phyloP scores from a whole-genome alignment of 2,797 vertebrate genomes.

The Kryptolebias ocellatus region DNA sequence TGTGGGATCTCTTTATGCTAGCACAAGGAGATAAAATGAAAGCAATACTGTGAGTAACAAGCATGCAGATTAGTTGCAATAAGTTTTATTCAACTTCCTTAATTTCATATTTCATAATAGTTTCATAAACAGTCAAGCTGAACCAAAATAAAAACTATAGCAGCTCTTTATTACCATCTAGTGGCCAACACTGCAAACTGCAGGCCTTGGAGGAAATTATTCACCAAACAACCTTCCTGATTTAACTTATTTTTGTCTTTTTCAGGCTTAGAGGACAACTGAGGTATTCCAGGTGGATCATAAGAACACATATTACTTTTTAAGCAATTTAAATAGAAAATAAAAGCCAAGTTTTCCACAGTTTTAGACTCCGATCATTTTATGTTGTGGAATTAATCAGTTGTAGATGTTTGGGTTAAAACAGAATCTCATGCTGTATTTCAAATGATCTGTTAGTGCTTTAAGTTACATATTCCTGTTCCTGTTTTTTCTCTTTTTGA shows the following conservation, averaged over 20 bases:
- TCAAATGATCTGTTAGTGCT: too few relatives aligned
- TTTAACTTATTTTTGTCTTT: background rate
- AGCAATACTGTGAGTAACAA: background rate
- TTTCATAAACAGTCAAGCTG: background rate
- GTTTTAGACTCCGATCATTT: too few relatives aligned
- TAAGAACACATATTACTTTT: too few relatives aligned
- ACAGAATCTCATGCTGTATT: too few relatives aligned
- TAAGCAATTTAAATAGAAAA: too few relatives aligned
- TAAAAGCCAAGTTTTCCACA: too few relatives aligned
- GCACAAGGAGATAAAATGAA: background rate
- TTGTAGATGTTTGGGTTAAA: too few relatives aligned
- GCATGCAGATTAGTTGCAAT: background rate
- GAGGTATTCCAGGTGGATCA: too few relatives aligned
- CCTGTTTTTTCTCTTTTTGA: too few relatives aligned
- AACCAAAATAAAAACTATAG: background rate
- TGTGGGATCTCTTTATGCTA: background rate
- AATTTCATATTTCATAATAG: background rate
- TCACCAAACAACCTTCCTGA: background rate
- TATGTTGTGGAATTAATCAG: too few relatives aligned
- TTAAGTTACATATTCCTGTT: too few relatives aligned
- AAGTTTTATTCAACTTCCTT: background rate
- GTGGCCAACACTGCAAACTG: background rate
- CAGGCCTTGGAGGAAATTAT: background rate
- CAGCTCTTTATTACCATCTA: slow-evolving; percentile 40
- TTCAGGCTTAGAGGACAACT: background rate